A percentile compares a stretch with the other conserved stretches of the same genome.
phyloP scores from a whole-genome alignment of 2,888 invertebrate genomes.

The Linnaemya tessellans region DNA sequence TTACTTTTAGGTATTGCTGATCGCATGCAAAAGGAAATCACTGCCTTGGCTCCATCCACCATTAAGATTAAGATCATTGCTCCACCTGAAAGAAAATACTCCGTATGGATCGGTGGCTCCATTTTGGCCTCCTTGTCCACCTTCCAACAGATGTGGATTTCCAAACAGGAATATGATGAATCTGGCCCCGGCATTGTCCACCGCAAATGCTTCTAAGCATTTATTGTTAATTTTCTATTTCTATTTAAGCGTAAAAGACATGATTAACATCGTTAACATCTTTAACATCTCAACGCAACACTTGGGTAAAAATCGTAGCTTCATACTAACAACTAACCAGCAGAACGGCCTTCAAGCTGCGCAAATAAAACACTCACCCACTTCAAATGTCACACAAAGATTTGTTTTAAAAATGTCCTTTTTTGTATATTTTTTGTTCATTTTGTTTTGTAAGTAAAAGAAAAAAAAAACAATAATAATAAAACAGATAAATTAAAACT shows the following conservation, averaged over 20 bases:
- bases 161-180: slow-evolving; percentile 91
- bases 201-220: slow-evolving; percentile 97
- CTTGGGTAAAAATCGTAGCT: slow-evolving; percentile 51
- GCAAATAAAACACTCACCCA: slow-evolving; percentile 71
- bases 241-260: slow-evolving; percentile 71
- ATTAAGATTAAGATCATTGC: slow-evolving; percentile 98
- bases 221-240: slow-evolving; percentile 41
- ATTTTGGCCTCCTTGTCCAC: slow-evolving; percentile 94
- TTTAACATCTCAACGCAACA: slow-evolving; percentile 54
- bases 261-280: slow-evolving; percentile 57
- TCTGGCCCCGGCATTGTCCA: slow-evolving; percentile 89
- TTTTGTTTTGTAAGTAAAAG: slow-evolving; percentile 70
- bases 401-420: slow-evolving; percentile 68
- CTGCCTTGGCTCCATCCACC: slow-evolving; percentile 93
- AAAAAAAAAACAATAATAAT: slow-evolving; percentile 51
- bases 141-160: slow-evolving; percentile 97
- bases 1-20: slow-evolving; percentile 87
- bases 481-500: slow-evolving; percentile 48
- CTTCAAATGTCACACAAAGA: slow-evolving; percentile 68
- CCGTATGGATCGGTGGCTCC: slow-evolving; percentile 94
- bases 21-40: slow-evolving; percentile 95
- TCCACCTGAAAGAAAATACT: slow-evolving; percentile 95
- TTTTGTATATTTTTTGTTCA: slow-evolving; percentile 73
- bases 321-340: slow-evolving; percentile 6
- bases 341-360: slow-evolving; percentile 49